These are phyloP conservation scores for Xerus rutilus DNA, from an alignment of 2,797 vertebrate genomes.

Conservation along the genomic window DNA sequence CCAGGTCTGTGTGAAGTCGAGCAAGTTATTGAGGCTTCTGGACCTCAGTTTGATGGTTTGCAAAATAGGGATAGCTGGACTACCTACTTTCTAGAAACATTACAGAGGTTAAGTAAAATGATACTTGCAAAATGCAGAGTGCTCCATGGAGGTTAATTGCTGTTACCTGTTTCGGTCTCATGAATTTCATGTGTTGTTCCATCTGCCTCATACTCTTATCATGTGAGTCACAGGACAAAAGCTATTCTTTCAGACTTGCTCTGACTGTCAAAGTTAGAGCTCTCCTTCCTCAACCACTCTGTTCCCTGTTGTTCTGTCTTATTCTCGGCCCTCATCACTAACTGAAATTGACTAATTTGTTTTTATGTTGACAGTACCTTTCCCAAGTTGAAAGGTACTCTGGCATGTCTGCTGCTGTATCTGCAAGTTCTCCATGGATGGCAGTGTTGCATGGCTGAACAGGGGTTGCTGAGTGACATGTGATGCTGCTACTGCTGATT, in stretches of 20 bases:
- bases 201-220: too few relatives aligned
- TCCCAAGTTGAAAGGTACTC: neutral
- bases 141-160: accelerated
- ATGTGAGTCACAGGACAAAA: neutral
- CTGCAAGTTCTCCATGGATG: neutral
- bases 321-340: neutral
- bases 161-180: neutral
- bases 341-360: neutral
- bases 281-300: neutral
- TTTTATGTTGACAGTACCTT: neutral
- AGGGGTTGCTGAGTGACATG: accelerated
- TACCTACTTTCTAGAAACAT: neutral
- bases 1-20: neutral
- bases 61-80: neutral
- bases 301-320: accelerated
- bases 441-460: accelerated
- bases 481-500: too few relatives aligned
- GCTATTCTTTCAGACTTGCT: neutral
- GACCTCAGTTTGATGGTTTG: neutral
- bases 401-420: neutral
- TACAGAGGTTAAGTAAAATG: neutral
- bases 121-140: too few relatives aligned
- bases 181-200: accelerated
- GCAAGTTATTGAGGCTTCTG: neutral
- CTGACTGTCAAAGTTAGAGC: neutral